Evolutionary conservation across 2,113 vertebrate genomes (phyloP).

Genomic region (Etheostoma cragini): DNA sequence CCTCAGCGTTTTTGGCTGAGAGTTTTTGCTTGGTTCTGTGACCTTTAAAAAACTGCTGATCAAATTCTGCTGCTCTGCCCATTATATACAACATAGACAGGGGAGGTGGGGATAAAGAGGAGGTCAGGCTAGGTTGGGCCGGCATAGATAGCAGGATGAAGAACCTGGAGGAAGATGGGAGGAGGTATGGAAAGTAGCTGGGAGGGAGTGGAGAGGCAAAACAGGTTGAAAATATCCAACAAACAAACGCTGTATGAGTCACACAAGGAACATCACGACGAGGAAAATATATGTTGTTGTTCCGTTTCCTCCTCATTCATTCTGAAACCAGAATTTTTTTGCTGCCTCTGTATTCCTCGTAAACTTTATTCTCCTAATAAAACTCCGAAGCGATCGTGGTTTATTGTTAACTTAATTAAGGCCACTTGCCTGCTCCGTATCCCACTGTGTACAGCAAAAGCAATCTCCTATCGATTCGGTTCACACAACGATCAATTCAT

Average conservation of each 20-base stretch:
- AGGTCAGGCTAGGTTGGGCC: conserved; percentile 44
- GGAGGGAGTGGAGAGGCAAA: conserved; percentile 9
- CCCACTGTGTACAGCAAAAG: conserved; percentile 76
- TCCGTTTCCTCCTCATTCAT: conserved; percentile 14
- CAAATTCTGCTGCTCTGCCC: conserved; percentile 75
- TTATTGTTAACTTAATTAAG: conserved; percentile 83
- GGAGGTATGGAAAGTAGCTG: conserved; percentile 28
- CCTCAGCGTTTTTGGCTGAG: conserved; percentile 56
- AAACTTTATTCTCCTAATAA: conserved; percentile 73
- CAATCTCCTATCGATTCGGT: conserved; percentile 79
- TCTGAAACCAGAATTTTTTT: conserved; percentile 32
- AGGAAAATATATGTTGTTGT: conserved; percentile 17
- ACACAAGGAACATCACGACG: conserved; percentile 38
- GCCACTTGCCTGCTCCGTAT: conserved; percentile 61
- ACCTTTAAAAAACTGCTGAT: conserved; percentile 81
- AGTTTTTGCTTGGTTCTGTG: conserved; percentile 63
- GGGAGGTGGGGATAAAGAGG: conserved; percentile 14
- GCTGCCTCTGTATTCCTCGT: conserved; percentile 42
- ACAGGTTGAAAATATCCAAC: conserved; percentile 33
- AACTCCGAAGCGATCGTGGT: conserved; percentile 67
- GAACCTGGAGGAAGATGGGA: conserved; percentile 30
- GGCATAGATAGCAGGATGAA: conserved; percentile 18
- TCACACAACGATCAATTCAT: conserved; percentile 79
- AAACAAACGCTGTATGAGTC: conserved; percentile 50
- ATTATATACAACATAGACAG: conserved; percentile 56